Percentiles rank a stretch among this genome's conserved stretches.
Evolutionary conservation across 2,888 invertebrate species (phyloP).

Genomic region (Cataglyphis altisquamis): DNA sequence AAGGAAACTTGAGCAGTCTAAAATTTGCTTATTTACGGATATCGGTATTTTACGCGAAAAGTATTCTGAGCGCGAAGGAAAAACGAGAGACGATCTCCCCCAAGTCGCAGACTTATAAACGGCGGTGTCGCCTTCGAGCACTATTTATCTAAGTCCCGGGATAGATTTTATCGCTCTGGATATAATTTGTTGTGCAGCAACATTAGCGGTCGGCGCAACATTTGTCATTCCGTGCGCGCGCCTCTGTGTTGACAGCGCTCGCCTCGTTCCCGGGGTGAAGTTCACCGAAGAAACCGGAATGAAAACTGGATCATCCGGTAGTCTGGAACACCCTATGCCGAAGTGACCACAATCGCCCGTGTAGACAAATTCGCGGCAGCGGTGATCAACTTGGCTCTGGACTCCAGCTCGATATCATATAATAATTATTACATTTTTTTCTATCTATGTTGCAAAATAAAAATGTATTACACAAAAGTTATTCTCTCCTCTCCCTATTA

Average conservation of each 20-base stretch:
- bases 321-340: slow-evolving; percentile 62
- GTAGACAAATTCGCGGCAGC: slow-evolving; percentile 85
- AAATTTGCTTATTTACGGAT: background rate
- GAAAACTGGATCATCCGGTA: slow-evolving; percentile 79
- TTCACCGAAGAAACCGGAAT: slow-evolving; percentile 81
- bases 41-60: background rate
- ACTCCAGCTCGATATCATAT: background rate
- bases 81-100: slow-evolving; percentile 4
- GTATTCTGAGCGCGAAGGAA: background rate
- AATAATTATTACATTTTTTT: slow-evolving; percentile 10
- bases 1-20: background rate
- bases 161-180: slow-evolving; percentile 81
- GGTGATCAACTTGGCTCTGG: slow-evolving; percentile 76
- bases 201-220: slow-evolving; percentile 82
- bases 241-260: slow-evolving; percentile 85
- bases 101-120: slow-evolving; percentile 30
- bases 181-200: slow-evolving; percentile 85
- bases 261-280: slow-evolving; percentile 82
- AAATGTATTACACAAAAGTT: background rate
- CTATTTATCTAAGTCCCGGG: slow-evolving; percentile 72
- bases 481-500: background rate
- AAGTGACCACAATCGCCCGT: slow-evolving; percentile 85
- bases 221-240: slow-evolving; percentile 84
- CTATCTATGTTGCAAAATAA: background rate
- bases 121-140: slow-evolving; percentile 50